These are phyloP conservation scores for Malurus splendens DNA, from an alignment of 2,797 vertebrate genomes.

Conservation along the genomic window DNA sequence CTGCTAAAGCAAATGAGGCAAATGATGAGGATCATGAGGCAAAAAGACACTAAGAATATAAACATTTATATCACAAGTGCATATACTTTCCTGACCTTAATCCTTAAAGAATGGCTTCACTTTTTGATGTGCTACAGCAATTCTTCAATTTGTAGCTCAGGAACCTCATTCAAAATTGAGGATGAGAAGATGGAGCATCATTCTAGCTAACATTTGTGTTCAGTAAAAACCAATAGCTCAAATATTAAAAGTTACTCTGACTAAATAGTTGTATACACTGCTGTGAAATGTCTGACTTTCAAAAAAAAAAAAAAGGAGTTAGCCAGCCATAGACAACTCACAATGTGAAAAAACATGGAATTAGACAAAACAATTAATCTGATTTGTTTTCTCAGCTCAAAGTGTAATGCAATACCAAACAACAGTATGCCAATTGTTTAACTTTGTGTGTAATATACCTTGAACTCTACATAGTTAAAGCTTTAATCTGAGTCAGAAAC, in stretches of 20 bases:
- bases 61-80: not conserved
- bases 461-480: not conserved
- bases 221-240: not conserved
- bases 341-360: not conserved
- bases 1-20: not conserved
- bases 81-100: not conserved
- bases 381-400: not conserved
- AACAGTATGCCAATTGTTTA: not conserved
- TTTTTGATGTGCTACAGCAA: not conserved
- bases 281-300: not conserved
- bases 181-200: not conserved
- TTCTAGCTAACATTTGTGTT: not conserved
- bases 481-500: not conserved
- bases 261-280: not conserved
- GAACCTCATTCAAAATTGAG: not conserved
- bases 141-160: not conserved
- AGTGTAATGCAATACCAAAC: not conserved
- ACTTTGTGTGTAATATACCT: not conserved
- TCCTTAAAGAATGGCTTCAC: not conserved
- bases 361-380: not conserved
- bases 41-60: not conserved
- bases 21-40: not conserved
- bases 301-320: not conserved
- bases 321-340: not conserved
- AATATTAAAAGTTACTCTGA: not conserved